A percentile compares a stretch with the other conserved stretches of the same genome.
Conservation (phyloP, 2,113 vertebrate species). For the Sminthopsis crassicaudata region DNA sequence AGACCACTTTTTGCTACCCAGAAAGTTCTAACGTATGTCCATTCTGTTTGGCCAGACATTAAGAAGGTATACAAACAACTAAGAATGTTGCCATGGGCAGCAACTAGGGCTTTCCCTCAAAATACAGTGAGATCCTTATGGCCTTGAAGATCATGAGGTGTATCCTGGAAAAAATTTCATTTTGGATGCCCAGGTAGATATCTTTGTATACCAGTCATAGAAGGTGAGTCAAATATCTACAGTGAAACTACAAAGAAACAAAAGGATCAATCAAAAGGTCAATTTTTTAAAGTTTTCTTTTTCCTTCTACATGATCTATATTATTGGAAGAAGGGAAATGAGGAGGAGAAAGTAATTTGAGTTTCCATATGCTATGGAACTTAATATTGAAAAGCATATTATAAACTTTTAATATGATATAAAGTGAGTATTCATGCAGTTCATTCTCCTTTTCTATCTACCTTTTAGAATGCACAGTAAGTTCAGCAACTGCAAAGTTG, state of each 20-base stretch:
- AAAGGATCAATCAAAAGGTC: not conserved
- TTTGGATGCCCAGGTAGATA: not conserved
- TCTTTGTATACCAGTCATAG: not conserved
- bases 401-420: not conserved
- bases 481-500: not conserved
- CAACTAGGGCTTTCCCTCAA: not conserved
- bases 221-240: not conserved
- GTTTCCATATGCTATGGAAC: not conserved
- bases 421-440: not conserved
- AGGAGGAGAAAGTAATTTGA: not conserved
- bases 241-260: not conserved
- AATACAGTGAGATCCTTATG: not conserved
- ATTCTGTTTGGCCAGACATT: not conserved
- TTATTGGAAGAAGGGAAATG: not conserved
- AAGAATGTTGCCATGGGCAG: not conserved
- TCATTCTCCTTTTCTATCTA: not conserved
- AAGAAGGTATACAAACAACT: not conserved
- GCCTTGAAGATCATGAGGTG: not conserved
- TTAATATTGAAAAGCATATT: not conserved
- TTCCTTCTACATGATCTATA: not conserved
- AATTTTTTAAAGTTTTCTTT: not conserved
- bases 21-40: not conserved
- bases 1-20: not conserved
- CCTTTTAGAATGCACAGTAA: not conserved
- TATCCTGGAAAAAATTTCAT: not conserved